Percentiles rank a stretch among this genome's conserved stretches.
phyloP scores from a whole-genome alignment of 1,140 invertebrate genomes.

The Helicoverpa armigera region DNA sequence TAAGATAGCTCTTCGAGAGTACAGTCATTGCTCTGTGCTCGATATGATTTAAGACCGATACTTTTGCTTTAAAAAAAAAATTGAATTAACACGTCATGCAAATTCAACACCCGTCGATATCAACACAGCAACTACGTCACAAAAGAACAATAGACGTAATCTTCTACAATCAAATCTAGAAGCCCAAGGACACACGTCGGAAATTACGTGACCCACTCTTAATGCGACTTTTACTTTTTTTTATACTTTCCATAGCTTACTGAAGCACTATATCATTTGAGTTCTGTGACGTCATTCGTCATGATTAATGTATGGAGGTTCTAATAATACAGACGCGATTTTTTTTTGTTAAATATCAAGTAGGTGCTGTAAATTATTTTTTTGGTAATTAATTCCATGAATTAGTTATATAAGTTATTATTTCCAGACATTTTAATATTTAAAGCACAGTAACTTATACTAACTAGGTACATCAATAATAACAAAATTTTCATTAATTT shows the following conservation, averaged over 20 bases:
- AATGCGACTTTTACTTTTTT: constrained; percentile 53
- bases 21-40: too few species aligned
- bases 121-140: constrained; percentile 1
- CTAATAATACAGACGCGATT: constrained; percentile 3
- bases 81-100: too few species aligned
- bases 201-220: constrained; percentile 55
- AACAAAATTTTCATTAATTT: too few species aligned
- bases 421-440: too few species aligned
- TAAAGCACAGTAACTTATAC: too few species aligned
- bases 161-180: constrained; percentile 50
- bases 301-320: constrained; percentile 12
- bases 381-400: background rate
- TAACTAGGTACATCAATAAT: too few species aligned
- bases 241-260: constrained; percentile 29
- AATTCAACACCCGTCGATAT: background rate
- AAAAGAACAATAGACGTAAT: constrained; percentile 55
- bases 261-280: constrained; percentile 37
- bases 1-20: too few species aligned
- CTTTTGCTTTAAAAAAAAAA: too few species aligned
- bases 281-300: constrained; percentile 32
- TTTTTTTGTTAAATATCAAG: background rate
- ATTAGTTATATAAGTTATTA: too few species aligned
- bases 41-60: too few species aligned
- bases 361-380: background rate
- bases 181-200: constrained; percentile 58